Conservation (phyloP, 1,140 invertebrate genomes). For the Tenebrio molitor region DNA sequence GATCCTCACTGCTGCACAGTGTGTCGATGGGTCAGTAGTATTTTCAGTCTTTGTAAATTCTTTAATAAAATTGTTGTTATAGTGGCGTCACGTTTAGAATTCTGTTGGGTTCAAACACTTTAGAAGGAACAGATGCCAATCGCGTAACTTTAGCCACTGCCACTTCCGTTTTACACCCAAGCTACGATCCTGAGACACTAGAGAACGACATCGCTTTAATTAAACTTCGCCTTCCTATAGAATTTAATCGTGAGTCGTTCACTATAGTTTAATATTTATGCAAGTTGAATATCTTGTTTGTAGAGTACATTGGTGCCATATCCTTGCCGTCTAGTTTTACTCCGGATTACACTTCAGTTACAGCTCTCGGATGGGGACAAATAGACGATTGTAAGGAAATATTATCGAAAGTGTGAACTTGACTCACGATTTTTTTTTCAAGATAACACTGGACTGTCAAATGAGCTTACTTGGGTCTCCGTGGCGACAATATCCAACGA, state of each 20-base stretch:
- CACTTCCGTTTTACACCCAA: neutral
- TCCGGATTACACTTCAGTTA: conserved; percentile 9
- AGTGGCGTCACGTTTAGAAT: neutral
- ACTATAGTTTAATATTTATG: neutral
- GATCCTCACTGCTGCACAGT: conserved; percentile 2
- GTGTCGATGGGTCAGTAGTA: neutral
- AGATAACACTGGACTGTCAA: conserved; percentile 20
- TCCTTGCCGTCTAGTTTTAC: neutral
- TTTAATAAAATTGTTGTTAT: too few relatives aligned
- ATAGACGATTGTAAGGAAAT: conserved; percentile 11
- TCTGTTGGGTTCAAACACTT: neutral
- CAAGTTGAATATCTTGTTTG: neutral
- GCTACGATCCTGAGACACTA: neutral
- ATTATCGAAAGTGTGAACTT: neutral
- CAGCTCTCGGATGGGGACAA: conserved; percentile 19
- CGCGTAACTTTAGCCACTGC: conserved; percentile 1
- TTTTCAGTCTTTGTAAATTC: too few relatives aligned
- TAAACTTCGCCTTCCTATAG: conserved; percentile 17
- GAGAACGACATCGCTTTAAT: conserved; percentile 7
- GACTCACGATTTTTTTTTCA: neutral
- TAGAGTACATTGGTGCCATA: neutral
- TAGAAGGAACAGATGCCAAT: conserved; percentile 20
- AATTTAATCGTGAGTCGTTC: conserved; percentile 16
- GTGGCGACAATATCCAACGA: conserved; percentile 9
- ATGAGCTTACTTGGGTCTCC: neutral